Evolutionary conservation across 2,888 invertebrate species (phyloP), one percentile per base, ranked within the genome.

Genomic region (Seira musarum): DNA sequence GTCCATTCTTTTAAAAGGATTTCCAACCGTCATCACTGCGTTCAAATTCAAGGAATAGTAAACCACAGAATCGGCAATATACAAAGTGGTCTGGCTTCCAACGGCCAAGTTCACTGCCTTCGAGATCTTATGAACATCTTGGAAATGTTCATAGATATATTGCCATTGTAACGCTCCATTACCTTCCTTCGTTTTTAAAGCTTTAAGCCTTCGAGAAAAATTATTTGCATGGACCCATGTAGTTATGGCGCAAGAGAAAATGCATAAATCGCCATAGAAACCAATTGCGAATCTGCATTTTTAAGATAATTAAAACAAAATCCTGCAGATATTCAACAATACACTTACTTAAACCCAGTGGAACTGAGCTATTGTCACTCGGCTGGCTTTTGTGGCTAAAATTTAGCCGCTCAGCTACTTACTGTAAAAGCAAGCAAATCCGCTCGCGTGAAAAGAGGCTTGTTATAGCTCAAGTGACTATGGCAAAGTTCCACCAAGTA

Each of bases 11-110:
- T 15, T 30, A 3, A 65, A 46, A 24, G n/a, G 21, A 53, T 72
- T 46, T 1, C n/a, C 5, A 0, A 61, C 30, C 1, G 30, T 64
- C 13, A 72, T n/a, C n/a, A 74, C 15, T 1, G 46, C 57, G 22
- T 66, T 66, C 1, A 74, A 17, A 22, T 60, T 66, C 3, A 40
- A 10, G 0, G 74, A 74, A n/a, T 74, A 74, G 60, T 35, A 74
- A 30, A 74, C 60, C 21, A 74, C 8, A 15, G 66, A 25, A 19
- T 74, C 74, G 1, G 66, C 35, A 1, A 74, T 35, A 19, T 60
- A 74, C 60, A 17, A 19, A 3, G 74, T 74, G 1, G 30, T 66
- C 22, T 57, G 66, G 24, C 60, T 66, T 2, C 66, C 66, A 3
- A 74, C 2, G 2, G 74, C 66, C 13, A 6, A 21, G 60, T 66